Evolutionary conservation across 2,113 vertebrate genomes (phyloP).

Genomic region (Sinocyclocheilus rhinocerous): DNA sequence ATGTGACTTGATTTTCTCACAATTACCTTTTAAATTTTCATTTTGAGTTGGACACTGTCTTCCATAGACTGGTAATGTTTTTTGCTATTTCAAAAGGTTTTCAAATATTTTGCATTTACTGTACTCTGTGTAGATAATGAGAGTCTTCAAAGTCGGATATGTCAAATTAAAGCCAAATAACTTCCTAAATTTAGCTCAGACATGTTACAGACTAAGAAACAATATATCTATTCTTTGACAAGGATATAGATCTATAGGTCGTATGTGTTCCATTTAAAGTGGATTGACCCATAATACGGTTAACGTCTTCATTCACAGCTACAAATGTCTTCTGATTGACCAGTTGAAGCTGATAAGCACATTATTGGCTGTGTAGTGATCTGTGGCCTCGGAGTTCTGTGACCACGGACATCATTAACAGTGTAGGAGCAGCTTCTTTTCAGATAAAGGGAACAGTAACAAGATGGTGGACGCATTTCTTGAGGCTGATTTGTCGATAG

Average conservation of each 20-base stretch:
- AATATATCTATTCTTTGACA: neutral
- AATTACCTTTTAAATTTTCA: neutral
- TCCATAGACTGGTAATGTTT: neutral
- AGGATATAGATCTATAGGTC: neutral
- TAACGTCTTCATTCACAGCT: neutral
- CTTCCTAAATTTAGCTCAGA: neutral
- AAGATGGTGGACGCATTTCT: conserved; percentile 42
- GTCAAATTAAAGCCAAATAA: neutral
- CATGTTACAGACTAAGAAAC: neutral
- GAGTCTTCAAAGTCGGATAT: neutral
- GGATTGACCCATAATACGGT: neutral
- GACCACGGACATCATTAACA: conserved; percentile 14
- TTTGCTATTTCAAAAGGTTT: neutral
- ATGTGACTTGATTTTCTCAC: neutral
- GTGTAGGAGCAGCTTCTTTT: conserved; percentile 31
- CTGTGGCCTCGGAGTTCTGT: neutral
- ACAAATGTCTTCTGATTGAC: conserved; percentile 5
- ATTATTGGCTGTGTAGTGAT: conserved; percentile 9
- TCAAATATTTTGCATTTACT: neutral
- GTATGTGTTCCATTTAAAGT: neutral
- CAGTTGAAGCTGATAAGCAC: conserved; percentile 36
- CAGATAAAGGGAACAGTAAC: conserved; percentile 22
- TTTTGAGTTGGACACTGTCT: neutral
- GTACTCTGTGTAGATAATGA: neutral
- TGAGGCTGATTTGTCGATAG: conserved; percentile 52